Evolutionary conservation across 1,140 invertebrate genomes (phyloP), one percentile per base, ranked within the genome.

Genomic region (Wasmannia auropunctata): DNA sequence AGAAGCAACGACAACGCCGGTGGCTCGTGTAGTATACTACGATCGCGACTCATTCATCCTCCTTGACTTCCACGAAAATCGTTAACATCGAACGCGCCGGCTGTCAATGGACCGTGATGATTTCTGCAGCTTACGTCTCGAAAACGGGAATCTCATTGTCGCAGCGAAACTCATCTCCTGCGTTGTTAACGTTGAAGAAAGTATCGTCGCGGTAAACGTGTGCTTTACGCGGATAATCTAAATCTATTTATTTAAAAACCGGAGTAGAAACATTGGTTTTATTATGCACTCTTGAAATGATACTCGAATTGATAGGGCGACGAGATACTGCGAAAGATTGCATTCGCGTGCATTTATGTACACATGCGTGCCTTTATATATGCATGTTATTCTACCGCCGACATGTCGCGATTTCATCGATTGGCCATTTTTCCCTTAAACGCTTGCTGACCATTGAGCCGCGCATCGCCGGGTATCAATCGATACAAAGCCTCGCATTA

Each of bases 51-150:
- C 72, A 87, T 87, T 80, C 77, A 85, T 69, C 69, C 67, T 6
- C 11, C 37, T n/a, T 25, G 37, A 34, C 2, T 90, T 90, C 74
- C 54, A 70, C 58, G 86, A 88, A 88, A 87, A 85, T 85, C 34
- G n/a, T 70, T 8, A 16, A n/a, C 14, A n/a, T n/a, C 8, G 2
- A 80, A 37, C 46, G 5, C 11, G 19, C 8, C 16, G 19, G 2
- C 19, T 11, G 8, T 56, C 65, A 86, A 74, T 60, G 56, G 49
- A 19, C 16, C 5, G 46, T 25, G 10, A 2, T 11, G 14, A 40
- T 67, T 83, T 40, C 2, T 28, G 2, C n/a, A 34, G 0, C n/a
- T 3, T 49, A 49, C 31, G 8, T 69, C n/a, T 28, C 22, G 11
- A 16, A 22, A 37, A 67, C 62, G 34, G 37, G 8, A 28, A 37